Conservation (phyloP, 2,888 invertebrate species). For the Pardosa pseudoannulata region DNA sequence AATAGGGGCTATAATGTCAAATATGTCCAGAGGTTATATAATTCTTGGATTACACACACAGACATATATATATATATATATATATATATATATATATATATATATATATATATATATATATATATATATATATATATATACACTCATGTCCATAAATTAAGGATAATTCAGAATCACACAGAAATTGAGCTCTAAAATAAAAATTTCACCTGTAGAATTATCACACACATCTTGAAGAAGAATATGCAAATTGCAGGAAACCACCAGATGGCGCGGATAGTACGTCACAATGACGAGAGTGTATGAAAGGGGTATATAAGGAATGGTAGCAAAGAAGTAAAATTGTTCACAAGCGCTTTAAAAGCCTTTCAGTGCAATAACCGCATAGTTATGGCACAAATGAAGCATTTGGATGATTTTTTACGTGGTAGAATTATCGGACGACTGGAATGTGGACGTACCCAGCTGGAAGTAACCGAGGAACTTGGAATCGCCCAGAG, state of each 20-base stretch:
- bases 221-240: slow-evolving; percentile 6
- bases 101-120: no score
- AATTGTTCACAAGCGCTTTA: background rate
- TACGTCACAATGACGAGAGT: slow-evolving; percentile 16
- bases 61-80: no score
- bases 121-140: no score
- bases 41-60: no score
- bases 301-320: slow-evolving; percentile 9
- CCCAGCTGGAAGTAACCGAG: slow-evolving; percentile 9
- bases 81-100: no score
- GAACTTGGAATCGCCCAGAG: slow-evolving; percentile 21
- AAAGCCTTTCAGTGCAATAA: background rate
- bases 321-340: background rate
- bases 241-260: slow-evolving; percentile 12
- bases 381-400: slow-evolving; percentile 8
- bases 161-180: slow-evolving; percentile 6
- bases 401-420: slow-evolving; percentile 18
- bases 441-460: slow-evolving; percentile 21
- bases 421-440: slow-evolving; percentile 31
- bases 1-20: no score
- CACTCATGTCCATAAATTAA: slow-evolving; percentile 7
- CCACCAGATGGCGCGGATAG: background rate
- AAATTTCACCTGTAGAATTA: slow-evolving; percentile 25
- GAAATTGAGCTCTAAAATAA: slow-evolving; percentile 6
- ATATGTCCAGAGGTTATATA: no score